phyloP scores from a whole-genome alignment of 2,113 vertebrate genomes.

The Apus apus region DNA sequence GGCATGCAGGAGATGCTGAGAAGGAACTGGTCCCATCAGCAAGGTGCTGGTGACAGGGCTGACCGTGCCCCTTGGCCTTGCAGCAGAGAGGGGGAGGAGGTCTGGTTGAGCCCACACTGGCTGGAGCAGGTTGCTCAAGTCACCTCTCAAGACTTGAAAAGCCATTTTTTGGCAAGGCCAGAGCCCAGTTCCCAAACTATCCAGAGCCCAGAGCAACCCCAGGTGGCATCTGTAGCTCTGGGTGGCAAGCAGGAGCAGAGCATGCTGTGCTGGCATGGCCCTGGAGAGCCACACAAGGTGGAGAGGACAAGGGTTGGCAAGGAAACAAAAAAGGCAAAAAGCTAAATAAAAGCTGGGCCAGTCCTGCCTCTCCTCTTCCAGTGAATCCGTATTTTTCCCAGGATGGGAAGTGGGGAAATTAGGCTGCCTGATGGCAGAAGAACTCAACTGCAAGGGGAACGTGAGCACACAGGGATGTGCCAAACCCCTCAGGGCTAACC shows the following conservation, averaged over 20 bases:
- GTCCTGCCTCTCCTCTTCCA: neutral
- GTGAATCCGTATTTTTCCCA: neutral
- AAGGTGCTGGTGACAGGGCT: rapidly evolving
- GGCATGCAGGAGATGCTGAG: neutral
- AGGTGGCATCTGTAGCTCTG: neutral
- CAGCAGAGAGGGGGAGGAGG: neutral
- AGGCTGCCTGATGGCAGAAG: neutral
- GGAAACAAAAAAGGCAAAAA: neutral
- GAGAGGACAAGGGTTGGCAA: neutral
- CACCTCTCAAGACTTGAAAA: neutral
- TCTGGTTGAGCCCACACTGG: neutral
- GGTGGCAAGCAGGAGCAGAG: neutral
- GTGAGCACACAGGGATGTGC: neutral
- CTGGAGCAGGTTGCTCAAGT: neutral
- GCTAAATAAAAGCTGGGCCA: neutral
- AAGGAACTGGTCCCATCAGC: neutral
- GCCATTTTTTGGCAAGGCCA: neutral
- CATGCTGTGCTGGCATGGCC: rapidly evolving
- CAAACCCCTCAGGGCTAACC: neutral
- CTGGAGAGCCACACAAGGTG: neutral
- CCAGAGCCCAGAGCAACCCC: neutral
- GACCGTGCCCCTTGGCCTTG: rapidly evolving
- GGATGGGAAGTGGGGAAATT: neutral
- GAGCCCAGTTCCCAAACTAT: neutral
- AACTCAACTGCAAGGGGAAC: neutral